phyloP scores from a whole-genome alignment of 1,140 invertebrate species.

The Leptopilina boulardi region DNA sequence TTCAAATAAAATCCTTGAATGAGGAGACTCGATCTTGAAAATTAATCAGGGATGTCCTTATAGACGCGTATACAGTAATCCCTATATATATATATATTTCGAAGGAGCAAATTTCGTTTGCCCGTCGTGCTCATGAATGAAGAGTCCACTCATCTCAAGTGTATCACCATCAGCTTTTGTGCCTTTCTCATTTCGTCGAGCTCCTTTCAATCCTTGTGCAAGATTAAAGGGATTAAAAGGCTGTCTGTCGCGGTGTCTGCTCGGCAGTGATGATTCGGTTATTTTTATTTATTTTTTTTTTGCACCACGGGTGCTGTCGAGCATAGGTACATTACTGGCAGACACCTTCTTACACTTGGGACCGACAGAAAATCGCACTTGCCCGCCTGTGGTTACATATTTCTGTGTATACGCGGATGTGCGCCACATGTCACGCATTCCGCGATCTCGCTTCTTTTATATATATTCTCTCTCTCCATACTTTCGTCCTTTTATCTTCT shows the following conservation, averaged over 20 bases:
- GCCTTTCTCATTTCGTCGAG: conserved; percentile 29
- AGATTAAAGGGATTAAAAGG: conserved; percentile 32
- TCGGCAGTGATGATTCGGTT: not conserved
- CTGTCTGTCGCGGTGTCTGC: not conserved
- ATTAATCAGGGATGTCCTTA: not conserved
- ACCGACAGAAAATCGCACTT: conserved; percentile 52
- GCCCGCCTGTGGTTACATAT: conserved; percentile 45
- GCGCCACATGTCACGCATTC: conserved; percentile 66
- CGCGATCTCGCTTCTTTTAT: conserved; percentile 52
- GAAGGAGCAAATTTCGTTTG: conserved; percentile 8
- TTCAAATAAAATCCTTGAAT: conserved; percentile 4
- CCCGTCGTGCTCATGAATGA: conserved; percentile 9
- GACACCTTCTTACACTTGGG: conserved; percentile 26
- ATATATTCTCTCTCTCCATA: conserved; percentile 34
- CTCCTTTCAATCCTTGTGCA: conserved; percentile 18
- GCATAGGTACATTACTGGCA: not conserved
- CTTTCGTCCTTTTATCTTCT: conserved; percentile 52
- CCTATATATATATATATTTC: not conserved
- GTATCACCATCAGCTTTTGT: not conserved
- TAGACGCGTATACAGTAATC: not conserved
- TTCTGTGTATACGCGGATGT: conserved; percentile 54
- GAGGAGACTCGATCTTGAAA: not conserved
- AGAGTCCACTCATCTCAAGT: conserved; percentile 3
- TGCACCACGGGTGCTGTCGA: conserved; percentile 3
- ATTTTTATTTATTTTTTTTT: not conserved